These are phyloP conservation scores for Leptopilina clavipes DNA, from an alignment of 1,140 invertebrate genomes.

Conservation along the genomic window DNA sequence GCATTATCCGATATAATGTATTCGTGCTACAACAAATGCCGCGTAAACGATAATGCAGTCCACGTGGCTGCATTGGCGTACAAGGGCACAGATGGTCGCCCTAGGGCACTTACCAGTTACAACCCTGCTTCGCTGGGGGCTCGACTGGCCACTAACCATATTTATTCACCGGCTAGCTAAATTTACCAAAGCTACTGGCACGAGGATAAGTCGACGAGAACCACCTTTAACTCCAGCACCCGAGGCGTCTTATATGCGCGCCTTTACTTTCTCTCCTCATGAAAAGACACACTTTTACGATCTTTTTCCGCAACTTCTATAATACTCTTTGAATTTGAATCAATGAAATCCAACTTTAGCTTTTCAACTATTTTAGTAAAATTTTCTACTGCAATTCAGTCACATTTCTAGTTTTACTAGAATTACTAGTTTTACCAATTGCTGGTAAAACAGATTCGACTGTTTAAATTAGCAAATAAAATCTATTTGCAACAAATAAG, in stretches of 20 bases:
- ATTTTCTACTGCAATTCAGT: too few species aligned
- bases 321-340: too few species aligned
- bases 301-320: too few species aligned
- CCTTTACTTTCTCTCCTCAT: conserved; percentile 18
- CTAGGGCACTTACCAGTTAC: conserved; percentile 73
- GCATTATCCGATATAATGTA: conserved; percentile 59
- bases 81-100: conserved; percentile 75
- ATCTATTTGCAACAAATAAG: too few species aligned
- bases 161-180: conserved; percentile 73
- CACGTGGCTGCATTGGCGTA: conserved; percentile 68
- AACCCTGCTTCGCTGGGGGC: conserved; percentile 65
- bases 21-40: conserved; percentile 70
- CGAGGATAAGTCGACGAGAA: conserved; percentile 58
- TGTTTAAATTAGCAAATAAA: too few species aligned
- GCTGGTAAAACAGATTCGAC: too few species aligned
- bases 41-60: conserved; percentile 70
- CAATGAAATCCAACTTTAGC: too few species aligned
- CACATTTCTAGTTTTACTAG: too few species aligned
- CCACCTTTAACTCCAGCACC: conserved; percentile 38
- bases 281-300: conserved; percentile 18
- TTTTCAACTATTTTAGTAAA: too few species aligned
- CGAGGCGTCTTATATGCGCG: conserved; percentile 41
- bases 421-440: too few species aligned
- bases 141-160: conserved; percentile 72
- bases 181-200: conserved; percentile 60